Base-by-base conservation (phyloP, 2,113 vertebrate genomes). In the Trematocara stigmaticum region DNA sequence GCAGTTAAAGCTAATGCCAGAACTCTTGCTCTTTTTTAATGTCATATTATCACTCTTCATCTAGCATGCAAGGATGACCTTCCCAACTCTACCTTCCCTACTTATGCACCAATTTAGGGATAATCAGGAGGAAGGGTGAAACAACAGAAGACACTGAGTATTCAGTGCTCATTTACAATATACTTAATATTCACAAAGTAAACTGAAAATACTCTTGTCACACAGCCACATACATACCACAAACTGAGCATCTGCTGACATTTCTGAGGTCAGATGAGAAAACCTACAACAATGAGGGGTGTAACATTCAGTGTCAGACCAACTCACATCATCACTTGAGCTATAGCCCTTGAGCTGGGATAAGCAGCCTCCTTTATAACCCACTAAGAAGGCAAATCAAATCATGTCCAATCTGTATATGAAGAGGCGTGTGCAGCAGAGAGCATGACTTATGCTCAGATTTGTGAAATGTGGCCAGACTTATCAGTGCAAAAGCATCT, bases 401-500 rank as follows among this genome's bases (percentile, higher is more conserved):
- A 92, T 93, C 92, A 89, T 35, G 51, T 71, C 20, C 86, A 84
- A 82, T 87, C 87, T 93, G 82, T 76, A 84, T 87, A 82, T 91
- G 69, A 87, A 89, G 45, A 91, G 78, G 87, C 78, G 31, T 90
- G 90, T 87, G 90, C 79, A 74, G 59, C 82, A 29, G 76, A 84
- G 83, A 84, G 84, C 8, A 38, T 57, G 83, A 90, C 78, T 42
- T 88, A n/a, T 55, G 51, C 57, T 86, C 78, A 81, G 71, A 80
- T 89, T 86, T 26, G 80, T 78, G 78, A 80, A 79, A 88, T 64
- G 79, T 51, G 51, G 20, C n/a, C 51, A 20, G 52, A 12, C 78
- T 81, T 85, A 91, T 88, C 69, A 56, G 55, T 91, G 31, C 56
- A 61, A 79, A 80, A 87, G 81, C 8, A 8, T 40, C 31, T 86